A percentile compares a stretch with the other conserved stretches of the same genome.
Evolutionary conservation across 2,113 vertebrate genomes (phyloP).

Genomic region (Myrmecobius fasciatus): DNA sequence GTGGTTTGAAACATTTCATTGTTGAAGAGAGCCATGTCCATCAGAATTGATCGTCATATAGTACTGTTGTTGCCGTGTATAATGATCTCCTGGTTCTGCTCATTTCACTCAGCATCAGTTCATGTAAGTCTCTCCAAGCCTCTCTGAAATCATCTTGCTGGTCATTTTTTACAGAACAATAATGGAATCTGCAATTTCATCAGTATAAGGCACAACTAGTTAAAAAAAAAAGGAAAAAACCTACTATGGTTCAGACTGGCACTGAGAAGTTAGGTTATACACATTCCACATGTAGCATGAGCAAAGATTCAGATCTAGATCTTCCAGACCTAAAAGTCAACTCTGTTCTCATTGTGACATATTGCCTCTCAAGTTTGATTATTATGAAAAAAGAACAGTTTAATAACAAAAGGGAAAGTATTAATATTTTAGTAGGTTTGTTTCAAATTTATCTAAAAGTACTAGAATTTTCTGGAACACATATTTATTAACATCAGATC

Average conservation of each 20-base stretch:
- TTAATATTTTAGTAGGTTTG: background rate
- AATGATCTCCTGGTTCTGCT: no score
- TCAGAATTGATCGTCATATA: no score
- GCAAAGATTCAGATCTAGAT: background rate
- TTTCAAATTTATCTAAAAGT: background rate
- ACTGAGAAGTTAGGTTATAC: background rate
- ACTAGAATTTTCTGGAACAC: background rate
- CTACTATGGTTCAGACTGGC: background rate
- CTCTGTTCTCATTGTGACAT: background rate
- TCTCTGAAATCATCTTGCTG: no score
- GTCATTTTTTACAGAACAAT: no score
- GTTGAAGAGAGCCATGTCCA: no score
- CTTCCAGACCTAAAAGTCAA: background rate
- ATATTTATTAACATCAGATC: background rate
- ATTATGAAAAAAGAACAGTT: background rate
- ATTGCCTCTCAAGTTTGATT: background rate
- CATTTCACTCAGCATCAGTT: no score
- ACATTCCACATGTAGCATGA: background rate
- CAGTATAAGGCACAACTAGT: no score
- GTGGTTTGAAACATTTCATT: no score
- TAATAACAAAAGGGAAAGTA: background rate
- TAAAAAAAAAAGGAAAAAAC: no score
- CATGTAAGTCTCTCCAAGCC: no score
- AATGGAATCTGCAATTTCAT: background rate
- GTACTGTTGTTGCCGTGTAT: no score